phyloP scores from a whole-genome alignment of 2,888 invertebrate genomes.

The Mystacides longicornis region DNA sequence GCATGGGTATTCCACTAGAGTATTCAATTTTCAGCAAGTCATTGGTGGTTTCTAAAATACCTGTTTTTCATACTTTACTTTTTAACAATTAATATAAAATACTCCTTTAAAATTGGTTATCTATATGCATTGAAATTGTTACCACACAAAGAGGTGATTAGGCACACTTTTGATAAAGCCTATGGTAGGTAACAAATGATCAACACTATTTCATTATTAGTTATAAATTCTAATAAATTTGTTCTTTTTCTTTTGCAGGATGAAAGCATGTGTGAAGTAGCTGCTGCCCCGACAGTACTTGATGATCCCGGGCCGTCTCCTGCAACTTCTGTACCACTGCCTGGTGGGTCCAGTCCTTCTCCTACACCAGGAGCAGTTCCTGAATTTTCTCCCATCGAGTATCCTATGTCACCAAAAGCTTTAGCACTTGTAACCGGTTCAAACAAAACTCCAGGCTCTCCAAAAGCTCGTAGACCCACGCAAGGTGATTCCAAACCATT shows the following conservation, averaged over 20 bases:
- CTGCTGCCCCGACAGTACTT: slow-evolving; percentile 14
- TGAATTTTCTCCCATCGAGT: slow-evolving; percentile 10
- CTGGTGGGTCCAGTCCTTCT: slow-evolving; percentile 20
- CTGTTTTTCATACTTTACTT: too few species aligned
- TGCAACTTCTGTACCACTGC: slow-evolving; percentile 27
- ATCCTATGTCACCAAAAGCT: slow-evolving; percentile 28
- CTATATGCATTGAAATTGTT: too few species aligned
- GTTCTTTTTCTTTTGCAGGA: slow-evolving; percentile 30
- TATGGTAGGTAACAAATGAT: too few species aligned
- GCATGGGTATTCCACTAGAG: too few species aligned
- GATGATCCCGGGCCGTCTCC: slow-evolving; percentile 19
- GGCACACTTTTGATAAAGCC: too few species aligned
- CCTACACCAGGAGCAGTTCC: slow-evolving; percentile 27
- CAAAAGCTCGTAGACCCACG: slow-evolving; percentile 39
- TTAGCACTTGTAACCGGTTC: slow-evolving; percentile 26
- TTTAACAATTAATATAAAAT: too few species aligned
- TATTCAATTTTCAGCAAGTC: too few species aligned
- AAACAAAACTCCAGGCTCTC: slow-evolving; percentile 31
- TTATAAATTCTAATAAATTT: too few species aligned
- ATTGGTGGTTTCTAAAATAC: too few species aligned
- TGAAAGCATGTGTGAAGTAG: slow-evolving; percentile 29
- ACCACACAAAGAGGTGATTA: too few species aligned
- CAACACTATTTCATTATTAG: too few species aligned
- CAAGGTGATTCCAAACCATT: slow-evolving; percentile 20
- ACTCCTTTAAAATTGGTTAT: too few species aligned